A percentile compares a stretch with the other conserved stretches of the same genome.
phyloP scores from a whole-genome alignment of 92 coral and sea anemone genomes.

The Zoanthus solanderi region DNA sequence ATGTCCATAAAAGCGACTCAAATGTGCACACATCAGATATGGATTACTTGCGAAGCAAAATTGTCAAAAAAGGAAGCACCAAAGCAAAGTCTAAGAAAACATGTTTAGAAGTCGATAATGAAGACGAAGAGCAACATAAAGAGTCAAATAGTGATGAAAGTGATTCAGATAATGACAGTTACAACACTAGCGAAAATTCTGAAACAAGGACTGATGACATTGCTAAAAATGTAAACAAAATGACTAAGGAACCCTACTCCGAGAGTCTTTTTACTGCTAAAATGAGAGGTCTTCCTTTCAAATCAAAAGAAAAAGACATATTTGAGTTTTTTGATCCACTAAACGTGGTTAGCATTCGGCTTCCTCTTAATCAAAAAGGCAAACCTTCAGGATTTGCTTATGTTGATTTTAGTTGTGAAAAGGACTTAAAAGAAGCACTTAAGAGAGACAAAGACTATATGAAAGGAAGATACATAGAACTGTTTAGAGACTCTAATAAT shows the following conservation, averaged over 20 bases:
- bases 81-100: background rate
- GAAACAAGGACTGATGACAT: background rate
- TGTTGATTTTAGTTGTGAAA: conserved; percentile 82
- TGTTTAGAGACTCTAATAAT: conserved; percentile 79
- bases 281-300: conserved; percentile 94
- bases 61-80: conserved; percentile 48
- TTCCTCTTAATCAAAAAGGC: conserved; percentile 74
- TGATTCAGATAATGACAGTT: conserved; percentile 16
- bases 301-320: conserved; percentile 79
- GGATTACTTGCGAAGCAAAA: conserved; percentile 90
- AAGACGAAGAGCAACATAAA: background rate
- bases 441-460: conserved; percentile 87
- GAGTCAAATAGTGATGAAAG: conserved; percentile 23
- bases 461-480: conserved; percentile 89
- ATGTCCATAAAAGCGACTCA: conserved; percentile 36
- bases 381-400: conserved; percentile 91
- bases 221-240: conserved; percentile 6
- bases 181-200: background rate
- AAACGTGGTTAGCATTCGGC: conserved; percentile 69
- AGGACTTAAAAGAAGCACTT: conserved; percentile 83
- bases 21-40: conserved; percentile 80
- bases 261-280: conserved; percentile 75
- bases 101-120: conserved; percentile 15
- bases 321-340: conserved; percentile 86
- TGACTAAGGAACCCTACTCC: conserved; percentile 16